A percentile compares a stretch with the other conserved stretches of the same genome.
Conservation (phyloP, 2,797 vertebrate genomes). For the Pseudochromis fuscus region DNA sequence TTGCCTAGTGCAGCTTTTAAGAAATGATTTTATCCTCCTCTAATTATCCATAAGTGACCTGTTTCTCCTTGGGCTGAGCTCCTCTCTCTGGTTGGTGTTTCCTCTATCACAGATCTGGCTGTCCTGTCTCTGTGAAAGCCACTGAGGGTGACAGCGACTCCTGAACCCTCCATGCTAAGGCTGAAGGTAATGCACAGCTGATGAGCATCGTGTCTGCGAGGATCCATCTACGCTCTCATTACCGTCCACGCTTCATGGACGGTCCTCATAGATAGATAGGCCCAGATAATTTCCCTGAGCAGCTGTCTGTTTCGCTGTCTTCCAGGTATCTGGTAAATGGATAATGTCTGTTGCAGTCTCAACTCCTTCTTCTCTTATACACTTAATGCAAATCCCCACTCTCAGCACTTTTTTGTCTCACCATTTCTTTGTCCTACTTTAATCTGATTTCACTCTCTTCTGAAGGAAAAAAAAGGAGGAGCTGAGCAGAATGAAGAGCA, state of each 20-base stretch:
- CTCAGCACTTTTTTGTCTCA: constrained; percentile 66
- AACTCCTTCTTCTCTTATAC: constrained; percentile 53
- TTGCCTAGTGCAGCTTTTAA: constrained; percentile 21
- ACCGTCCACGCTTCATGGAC: constrained; percentile 35
- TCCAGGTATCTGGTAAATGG: constrained; percentile 69
- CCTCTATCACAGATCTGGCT: constrained; percentile 1
- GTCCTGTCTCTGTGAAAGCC: constrained; percentile 12
- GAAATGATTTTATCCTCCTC: constrained; percentile 6
- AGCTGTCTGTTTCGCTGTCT: constrained; percentile 56
- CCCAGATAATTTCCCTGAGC: constrained; percentile 52
- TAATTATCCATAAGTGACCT: constrained; percentile 49
- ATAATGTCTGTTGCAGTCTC: constrained; percentile 59
- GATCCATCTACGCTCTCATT: constrained; percentile 46
- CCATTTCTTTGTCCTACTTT: constrained; percentile 75
- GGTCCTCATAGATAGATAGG: constrained; percentile 32
- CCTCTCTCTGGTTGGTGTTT: constrained; percentile 27
- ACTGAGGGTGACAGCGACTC: constrained; percentile 24
- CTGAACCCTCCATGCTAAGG: constrained; percentile 36
- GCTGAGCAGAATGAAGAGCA: constrained; percentile 36
- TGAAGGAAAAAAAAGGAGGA: constrained; percentile 8
- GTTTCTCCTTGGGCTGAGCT: constrained; percentile 46
- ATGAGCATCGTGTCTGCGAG: constrained; percentile 42
- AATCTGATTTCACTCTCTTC: constrained; percentile 63
- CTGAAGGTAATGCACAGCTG: constrained; percentile 51
- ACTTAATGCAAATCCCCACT: constrained; percentile 67